Conservation (phyloP, 1,140 invertebrate species). For the Platyura marginata region DNA sequence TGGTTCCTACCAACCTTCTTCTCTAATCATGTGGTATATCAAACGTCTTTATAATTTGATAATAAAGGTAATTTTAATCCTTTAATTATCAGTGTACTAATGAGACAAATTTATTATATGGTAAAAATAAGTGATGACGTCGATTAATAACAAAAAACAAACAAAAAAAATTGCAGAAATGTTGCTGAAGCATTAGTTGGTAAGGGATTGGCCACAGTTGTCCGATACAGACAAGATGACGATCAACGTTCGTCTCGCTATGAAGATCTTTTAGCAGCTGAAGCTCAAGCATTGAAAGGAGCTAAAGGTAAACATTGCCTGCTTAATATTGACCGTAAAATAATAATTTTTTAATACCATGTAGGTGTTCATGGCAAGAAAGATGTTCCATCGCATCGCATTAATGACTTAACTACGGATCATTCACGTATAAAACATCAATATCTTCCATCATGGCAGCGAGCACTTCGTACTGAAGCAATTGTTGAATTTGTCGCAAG, state of each 20-base stretch:
- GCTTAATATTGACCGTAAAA: no score
- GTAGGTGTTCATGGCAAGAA: conserved; percentile 77
- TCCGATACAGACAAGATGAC: conserved; percentile 86
- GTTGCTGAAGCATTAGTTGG: conserved; percentile 84
- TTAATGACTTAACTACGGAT: conserved; percentile 67
- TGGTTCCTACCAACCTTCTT: no score
- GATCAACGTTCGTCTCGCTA: conserved; percentile 90
- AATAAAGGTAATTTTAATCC: neutral
- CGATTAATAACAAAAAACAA: neutral
- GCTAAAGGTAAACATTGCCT: no score
- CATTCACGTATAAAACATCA: conserved; percentile 71
- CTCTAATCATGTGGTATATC: no score
- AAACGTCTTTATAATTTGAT: conserved; percentile 1
- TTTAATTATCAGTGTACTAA: conserved; percentile 1
- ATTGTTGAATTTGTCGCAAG: conserved; percentile 92
- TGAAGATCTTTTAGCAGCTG: conserved; percentile 83
- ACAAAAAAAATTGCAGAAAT: conserved; percentile 63
- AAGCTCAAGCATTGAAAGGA: conserved; percentile 79
- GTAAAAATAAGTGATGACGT: neutral
- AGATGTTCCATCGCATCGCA: conserved; percentile 59
- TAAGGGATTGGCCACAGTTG: conserved; percentile 82
- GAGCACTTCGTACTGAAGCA: conserved; percentile 67
- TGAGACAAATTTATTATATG: neutral
- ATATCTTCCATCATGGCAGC: conserved; percentile 78
- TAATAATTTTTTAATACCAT: no score